Conservation (phyloP, 2,888 invertebrate genomes). For the Aplocera efformata region DNA sequence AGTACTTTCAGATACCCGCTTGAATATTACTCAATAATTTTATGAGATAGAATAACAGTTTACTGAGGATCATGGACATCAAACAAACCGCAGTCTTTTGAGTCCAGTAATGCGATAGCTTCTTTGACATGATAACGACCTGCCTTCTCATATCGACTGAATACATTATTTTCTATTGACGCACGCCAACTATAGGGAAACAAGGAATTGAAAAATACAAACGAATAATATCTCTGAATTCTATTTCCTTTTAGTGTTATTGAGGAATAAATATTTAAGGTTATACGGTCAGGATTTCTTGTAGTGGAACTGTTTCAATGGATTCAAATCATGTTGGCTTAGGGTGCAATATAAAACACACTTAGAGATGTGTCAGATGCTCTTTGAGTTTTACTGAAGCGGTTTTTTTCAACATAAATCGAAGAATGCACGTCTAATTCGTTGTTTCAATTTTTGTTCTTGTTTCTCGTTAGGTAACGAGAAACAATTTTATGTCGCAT, state of each 20-base stretch:
- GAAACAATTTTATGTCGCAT: no score
- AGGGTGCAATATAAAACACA: no score
- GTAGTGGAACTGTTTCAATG: constrained; percentile 2
- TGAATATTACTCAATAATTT: constrained; percentile 14
- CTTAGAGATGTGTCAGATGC: no score
- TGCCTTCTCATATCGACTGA: constrained; percentile 61
- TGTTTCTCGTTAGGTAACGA: no score
- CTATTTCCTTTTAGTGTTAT: constrained; percentile 26
- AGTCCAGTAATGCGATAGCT: constrained; percentile 73
- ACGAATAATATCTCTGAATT: constrained; percentile 21
- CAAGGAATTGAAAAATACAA: constrained; percentile 51
- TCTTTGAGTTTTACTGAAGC: no score
- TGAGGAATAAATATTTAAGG: constrained; percentile 24
- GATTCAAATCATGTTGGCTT: neutral
- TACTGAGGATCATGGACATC: constrained; percentile 56
- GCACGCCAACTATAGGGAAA: constrained; percentile 36
- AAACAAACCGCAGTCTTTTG: constrained; percentile 72
- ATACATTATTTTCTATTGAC: constrained; percentile 66
- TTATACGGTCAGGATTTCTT: constrained; percentile 15
- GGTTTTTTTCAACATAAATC: no score
- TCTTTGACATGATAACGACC: constrained; percentile 78
- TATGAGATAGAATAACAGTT: constrained; percentile 38
- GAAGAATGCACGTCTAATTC: no score
- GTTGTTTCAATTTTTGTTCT: no score
- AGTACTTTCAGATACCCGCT: neutral